Evolutionary conservation across 2,113 vertebrate genomes (phyloP).

Genomic region (Archocentrus centrarchus): DNA sequence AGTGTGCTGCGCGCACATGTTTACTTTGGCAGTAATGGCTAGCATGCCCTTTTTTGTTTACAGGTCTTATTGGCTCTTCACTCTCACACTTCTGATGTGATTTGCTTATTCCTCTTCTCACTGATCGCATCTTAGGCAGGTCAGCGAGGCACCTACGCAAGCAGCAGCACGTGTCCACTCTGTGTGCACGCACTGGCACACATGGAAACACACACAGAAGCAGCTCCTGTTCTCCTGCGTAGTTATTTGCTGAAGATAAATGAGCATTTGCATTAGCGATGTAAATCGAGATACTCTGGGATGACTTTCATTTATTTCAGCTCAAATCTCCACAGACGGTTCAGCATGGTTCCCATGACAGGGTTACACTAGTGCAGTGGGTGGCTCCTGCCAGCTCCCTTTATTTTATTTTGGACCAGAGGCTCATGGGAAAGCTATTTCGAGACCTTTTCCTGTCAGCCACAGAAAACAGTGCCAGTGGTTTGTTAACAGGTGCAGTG

Average conservation of each 20-base stretch:
- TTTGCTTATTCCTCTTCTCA: constrained; percentile 44
- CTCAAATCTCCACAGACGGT: constrained; percentile 70
- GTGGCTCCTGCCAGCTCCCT: constrained; percentile 72
- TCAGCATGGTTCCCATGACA: constrained; percentile 83
- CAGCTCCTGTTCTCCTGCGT: not conserved
- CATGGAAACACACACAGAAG: not conserved
- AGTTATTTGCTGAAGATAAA: constrained; percentile 47
- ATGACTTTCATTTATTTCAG: constrained; percentile 62
- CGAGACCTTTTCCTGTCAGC: constrained; percentile 72
- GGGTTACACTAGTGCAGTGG: constrained; percentile 70
- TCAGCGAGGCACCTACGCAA: constrained; percentile 27
- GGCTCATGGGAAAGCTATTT: constrained; percentile 88
- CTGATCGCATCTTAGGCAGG: constrained; percentile 14
- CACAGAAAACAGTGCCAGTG: constrained; percentile 69
- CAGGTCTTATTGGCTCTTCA: constrained; percentile 57
- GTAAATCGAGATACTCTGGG: constrained; percentile 43
- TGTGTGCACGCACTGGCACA: not conserved
- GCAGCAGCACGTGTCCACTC: constrained; percentile 4
- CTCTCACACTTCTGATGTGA: constrained; percentile 42
- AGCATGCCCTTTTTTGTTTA: constrained; percentile 64
- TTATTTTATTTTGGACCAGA: constrained; percentile 81
- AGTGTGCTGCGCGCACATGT: constrained; percentile 44
- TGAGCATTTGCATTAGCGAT: constrained; percentile 33
- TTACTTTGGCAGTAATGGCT: constrained; percentile 56
- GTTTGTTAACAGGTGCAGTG: constrained; percentile 81